phyloP scores from a whole-genome alignment of 2,113 vertebrate species.

The Lucifuga dentata region DNA sequence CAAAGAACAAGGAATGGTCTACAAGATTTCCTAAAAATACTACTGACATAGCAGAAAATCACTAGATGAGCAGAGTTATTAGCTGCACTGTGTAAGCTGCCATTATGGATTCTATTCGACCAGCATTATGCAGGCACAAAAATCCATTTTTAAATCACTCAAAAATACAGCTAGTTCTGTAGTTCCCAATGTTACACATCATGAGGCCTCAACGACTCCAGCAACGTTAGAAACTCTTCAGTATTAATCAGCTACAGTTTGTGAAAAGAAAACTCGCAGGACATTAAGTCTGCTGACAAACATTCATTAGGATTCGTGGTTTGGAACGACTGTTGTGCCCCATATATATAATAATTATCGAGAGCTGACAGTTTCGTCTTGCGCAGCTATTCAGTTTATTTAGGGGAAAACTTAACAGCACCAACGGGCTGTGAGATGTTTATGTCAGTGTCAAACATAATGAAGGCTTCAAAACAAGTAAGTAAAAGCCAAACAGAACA shows the following conservation, averaged over 20 bases:
- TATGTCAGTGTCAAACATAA: constrained; percentile 56
- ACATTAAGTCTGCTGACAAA: constrained; percentile 58
- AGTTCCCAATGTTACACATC: constrained; percentile 1
- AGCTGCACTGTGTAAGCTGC: constrained; percentile 2
- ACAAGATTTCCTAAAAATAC: constrained; percentile 28
- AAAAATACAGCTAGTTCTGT: constrained; percentile 11
- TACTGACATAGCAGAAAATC: constrained; percentile 1
- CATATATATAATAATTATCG: constrained; percentile 54
- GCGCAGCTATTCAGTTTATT: constrained; percentile 42
- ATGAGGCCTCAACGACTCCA: constrained; percentile 15
- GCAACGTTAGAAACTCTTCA: constrained; percentile 10
- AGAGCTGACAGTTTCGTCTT: constrained; percentile 51
- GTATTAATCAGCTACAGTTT: constrained; percentile 46
- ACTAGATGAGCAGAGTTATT: constrained; percentile 33
- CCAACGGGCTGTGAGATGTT: constrained; percentile 50
- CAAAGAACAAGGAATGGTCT: constrained; percentile 23
- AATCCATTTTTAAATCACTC: constrained; percentile 4
- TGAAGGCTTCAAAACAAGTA: constrained; percentile 46
- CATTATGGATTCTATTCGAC: background rate
- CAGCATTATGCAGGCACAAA: constrained; percentile 19
- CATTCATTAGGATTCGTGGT: constrained; percentile 54
- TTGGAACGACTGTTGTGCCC: constrained; percentile 34
- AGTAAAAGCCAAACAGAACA: constrained; percentile 51
- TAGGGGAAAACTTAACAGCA: constrained; percentile 29
- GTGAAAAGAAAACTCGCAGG: constrained; percentile 34